Evolutionary conservation across 2,888 invertebrate genomes (phyloP).

Genomic region (Luperina testacea): DNA sequence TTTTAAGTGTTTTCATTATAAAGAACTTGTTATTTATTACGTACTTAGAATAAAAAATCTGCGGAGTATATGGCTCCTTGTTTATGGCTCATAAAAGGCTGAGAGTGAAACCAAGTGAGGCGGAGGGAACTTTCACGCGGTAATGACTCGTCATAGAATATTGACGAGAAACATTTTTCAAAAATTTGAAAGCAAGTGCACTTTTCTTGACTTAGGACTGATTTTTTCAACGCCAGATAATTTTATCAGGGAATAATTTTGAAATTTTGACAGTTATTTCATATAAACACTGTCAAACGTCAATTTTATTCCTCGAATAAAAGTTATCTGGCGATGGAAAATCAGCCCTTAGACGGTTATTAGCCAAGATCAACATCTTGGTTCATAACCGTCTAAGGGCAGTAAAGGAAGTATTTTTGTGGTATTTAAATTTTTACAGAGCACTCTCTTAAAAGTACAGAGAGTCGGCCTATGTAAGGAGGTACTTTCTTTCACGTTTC

Average conservation of each 20-base stretch:
- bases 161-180: constrained; percentile 57
- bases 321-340: too few species aligned
- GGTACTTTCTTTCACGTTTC: constrained; percentile 20
- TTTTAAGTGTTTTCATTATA: constrained; percentile 73
- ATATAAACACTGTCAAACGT: too few species aligned
- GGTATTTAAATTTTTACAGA: not conserved
- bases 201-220: constrained; percentile 2
- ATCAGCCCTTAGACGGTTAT: not conserved
- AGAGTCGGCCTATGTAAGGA: constrained; percentile 11
- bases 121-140: constrained; percentile 69
- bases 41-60: constrained; percentile 75
- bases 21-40: constrained; percentile 73
- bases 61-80: constrained; percentile 72
- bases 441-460: constrained; percentile 2
- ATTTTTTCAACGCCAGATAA: too few species aligned
- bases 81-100: constrained; percentile 77
- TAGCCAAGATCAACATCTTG: not conserved
- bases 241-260: too few species aligned
- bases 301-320: too few species aligned
- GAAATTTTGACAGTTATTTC: too few species aligned
- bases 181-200: constrained; percentile 30
- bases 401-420: not conserved
- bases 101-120: constrained; percentile 68
- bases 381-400: too few species aligned
- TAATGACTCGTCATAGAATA: constrained; percentile 72